phyloP scores from a whole-genome alignment of 2,797 vertebrate species.

The Galaxias olidus region DNA sequence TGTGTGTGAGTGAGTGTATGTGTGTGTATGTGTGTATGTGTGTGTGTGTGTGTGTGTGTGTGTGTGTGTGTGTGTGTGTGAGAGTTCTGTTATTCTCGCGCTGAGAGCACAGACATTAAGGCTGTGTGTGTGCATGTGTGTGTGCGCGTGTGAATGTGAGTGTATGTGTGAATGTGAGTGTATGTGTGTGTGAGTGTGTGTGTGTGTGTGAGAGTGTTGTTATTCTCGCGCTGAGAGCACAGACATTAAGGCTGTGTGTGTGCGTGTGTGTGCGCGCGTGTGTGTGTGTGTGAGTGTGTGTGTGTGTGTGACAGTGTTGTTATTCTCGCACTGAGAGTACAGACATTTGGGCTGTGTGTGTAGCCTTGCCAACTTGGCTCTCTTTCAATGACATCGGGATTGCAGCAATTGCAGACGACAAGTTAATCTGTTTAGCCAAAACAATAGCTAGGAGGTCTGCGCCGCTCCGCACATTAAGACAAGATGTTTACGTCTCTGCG shows the following conservation, averaged over 20 bases:
- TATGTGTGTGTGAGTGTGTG: conserved; percentile 10
- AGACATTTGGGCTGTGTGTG: conserved; percentile 48
- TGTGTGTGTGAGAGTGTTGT: conserved; percentile 38
- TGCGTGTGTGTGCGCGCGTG: conserved; percentile 32
- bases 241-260: too few relatives aligned
- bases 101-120: conserved; percentile 53
- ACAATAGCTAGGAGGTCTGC: conserved; percentile 57
- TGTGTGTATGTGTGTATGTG: too few relatives aligned
- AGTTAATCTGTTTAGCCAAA: conserved; percentile 76
- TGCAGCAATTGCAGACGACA: conserved; percentile 70
- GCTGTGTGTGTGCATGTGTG: conserved; percentile 23
- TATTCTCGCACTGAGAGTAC: conserved; percentile 32
- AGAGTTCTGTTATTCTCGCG: conserved; percentile 39
- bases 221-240: conserved; percentile 40
- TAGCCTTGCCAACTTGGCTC: conserved; percentile 71
- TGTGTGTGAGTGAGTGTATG: conserved; percentile 47
- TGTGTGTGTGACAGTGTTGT: conserved; percentile 43
- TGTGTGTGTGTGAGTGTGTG: background rate
- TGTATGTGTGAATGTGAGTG: too few relatives aligned
- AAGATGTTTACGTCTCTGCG: conserved; percentile 23
- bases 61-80: conserved; percentile 26
- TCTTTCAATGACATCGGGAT: conserved; percentile 74
- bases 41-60: conserved; percentile 1
- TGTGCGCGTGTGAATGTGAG: conserved; percentile 6
- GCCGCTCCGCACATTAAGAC: conserved; percentile 44